Conservation (phyloP, 2,797 vertebrate genomes). For the Sandelia bainsii region DNA sequence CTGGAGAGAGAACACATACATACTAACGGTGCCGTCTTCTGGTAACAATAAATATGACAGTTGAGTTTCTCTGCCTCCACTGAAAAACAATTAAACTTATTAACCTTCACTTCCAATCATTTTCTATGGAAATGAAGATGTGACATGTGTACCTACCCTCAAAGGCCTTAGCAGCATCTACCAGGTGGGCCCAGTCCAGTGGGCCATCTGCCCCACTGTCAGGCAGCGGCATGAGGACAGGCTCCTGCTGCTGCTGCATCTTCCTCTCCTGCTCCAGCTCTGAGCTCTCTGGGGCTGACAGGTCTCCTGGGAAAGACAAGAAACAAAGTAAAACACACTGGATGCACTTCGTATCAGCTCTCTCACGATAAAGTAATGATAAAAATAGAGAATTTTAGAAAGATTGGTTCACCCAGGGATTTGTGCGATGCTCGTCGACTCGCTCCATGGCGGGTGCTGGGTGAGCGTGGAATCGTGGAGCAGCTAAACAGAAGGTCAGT, state of each 20-base stretch:
- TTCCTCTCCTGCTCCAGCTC: slow-evolving; percentile 90
- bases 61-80: neutral
- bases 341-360: slow-evolving; percentile 2
- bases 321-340: slow-evolving; percentile 13
- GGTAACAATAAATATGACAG: slow-evolving; percentile 20
- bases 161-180: slow-evolving; percentile 96
- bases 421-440: slow-evolving; percentile 91
- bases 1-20: neutral
- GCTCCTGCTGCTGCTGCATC: slow-evolving; percentile 89
- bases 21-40: slow-evolving; percentile 50
- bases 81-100: slow-evolving; percentile 1
- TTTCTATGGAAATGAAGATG: slow-evolving; percentile 9
- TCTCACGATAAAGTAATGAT: neutral
- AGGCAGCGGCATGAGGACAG: slow-evolving; percentile 95
- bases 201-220: slow-evolving; percentile 91
- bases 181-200: slow-evolving; percentile 96
- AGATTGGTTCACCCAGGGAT: slow-evolving; percentile 88
- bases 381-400: neutral
- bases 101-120: slow-evolving; percentile 16
- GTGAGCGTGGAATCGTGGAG: slow-evolving; percentile 91
- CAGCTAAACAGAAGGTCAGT: slow-evolving; percentile 93
- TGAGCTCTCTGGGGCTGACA: slow-evolving; percentile 91
- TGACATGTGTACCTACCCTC: slow-evolving; percentile 84
- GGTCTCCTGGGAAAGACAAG: slow-evolving; percentile 85
- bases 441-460: slow-evolving; percentile 86